Evolutionary conservation across 2,888 invertebrate genomes (phyloP).

Genomic region (Eristalinus sepulchralis): DNA sequence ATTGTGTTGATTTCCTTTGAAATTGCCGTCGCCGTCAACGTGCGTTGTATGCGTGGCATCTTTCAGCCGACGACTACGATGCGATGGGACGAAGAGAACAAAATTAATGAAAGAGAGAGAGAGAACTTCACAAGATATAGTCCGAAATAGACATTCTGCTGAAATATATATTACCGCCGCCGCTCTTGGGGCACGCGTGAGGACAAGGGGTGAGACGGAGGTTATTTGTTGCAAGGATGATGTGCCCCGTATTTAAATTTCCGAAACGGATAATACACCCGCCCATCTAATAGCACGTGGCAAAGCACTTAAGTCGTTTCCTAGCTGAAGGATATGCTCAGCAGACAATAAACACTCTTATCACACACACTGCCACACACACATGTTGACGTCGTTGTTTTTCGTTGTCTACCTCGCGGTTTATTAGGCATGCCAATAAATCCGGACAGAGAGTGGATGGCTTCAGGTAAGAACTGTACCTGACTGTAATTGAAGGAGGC

Average conservation of each 20-base stretch:
- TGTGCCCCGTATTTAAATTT: constrained; percentile 49
- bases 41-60: constrained; percentile 10
- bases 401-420: background rate
- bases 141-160: constrained; percentile 23
- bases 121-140: constrained; percentile 29
- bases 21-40: background rate
- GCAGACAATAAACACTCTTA: constrained; percentile 11
- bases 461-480: background rate
- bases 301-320: constrained; percentile 50
- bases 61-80: constrained; percentile 13
- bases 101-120: constrained; percentile 1
- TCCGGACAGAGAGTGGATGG: constrained; percentile 4
- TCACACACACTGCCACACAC: background rate
- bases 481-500: constrained; percentile 43
- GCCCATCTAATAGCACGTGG: constrained; percentile 29
- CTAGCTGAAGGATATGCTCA: constrained; percentile 41
- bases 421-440: constrained; percentile 52
- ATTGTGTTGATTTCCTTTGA: constrained; percentile 42
- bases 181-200: constrained; percentile 13
- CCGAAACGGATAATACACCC: constrained; percentile 34
- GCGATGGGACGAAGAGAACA: background rate
- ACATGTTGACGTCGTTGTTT: background rate
- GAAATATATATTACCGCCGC: constrained; percentile 34
- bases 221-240: constrained; percentile 51
- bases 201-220: background rate